Evolutionary conservation across 2,888 invertebrate genomes (phyloP).

Genomic region (Lathronympha strigana): DNA sequence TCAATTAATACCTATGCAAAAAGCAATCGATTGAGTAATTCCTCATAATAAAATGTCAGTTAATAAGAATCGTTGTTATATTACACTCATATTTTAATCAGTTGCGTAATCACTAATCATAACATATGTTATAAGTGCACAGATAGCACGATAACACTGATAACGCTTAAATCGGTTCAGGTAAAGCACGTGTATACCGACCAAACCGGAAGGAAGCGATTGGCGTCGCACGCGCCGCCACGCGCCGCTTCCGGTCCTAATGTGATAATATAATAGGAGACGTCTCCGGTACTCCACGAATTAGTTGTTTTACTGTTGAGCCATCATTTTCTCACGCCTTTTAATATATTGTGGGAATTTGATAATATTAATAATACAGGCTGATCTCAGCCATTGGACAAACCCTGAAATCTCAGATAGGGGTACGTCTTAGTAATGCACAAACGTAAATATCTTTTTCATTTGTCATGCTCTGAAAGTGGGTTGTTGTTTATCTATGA

Average conservation of each 20-base stretch:
- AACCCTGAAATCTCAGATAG: too few species aligned
- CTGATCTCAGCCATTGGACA: too few species aligned
- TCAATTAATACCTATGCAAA: too few species aligned
- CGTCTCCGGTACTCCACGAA: conserved; percentile 74
- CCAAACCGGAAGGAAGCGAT: conserved; percentile 74
- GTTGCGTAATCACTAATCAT: background rate
- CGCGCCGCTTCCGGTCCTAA: conserved; percentile 77
- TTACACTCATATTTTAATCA: background rate
- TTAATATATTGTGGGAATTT: conserved; percentile 36
- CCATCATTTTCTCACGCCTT: conserved; percentile 61
- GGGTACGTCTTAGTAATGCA: too few species aligned
- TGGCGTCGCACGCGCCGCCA: conserved; percentile 75
- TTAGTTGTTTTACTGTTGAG: conserved; percentile 57
- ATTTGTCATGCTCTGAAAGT: too few species aligned
- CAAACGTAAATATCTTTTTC: too few species aligned
- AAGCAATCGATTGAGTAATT: too few species aligned
- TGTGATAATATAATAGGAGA: conserved; percentile 82
- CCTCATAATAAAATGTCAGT: background rate
- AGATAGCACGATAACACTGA: conserved; percentile 3
- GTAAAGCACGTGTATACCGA: conserved; percentile 44
- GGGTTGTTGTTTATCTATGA: too few species aligned
- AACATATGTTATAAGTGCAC: background rate
- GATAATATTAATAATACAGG: background rate
- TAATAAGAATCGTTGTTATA: background rate
- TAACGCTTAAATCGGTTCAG: conserved; percentile 25